Base-by-base conservation (phyloP, 2,888 invertebrate genomes). In the Ormyrus labotus region DNA sequence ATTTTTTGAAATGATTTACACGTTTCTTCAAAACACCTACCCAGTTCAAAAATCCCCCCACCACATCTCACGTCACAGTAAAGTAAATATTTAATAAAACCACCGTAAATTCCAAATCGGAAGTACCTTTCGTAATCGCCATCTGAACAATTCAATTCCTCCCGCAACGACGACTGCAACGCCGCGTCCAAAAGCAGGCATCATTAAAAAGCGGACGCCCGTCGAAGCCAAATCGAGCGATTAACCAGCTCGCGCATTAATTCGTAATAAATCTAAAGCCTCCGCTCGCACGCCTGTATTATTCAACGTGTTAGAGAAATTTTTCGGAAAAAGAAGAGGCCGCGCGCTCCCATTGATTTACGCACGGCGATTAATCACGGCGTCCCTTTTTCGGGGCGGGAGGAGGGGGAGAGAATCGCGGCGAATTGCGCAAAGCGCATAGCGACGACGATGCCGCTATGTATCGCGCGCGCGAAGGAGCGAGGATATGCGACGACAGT, bases 291-390 rank as follows among this genome's bases (percentile, higher is more conserved):
- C 9, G 45, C 58, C 57, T 67, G 48, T 50, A 63, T 78, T 73
- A 73, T 73, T 63, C 53, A 68, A 55, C 68, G 68, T 63, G 7
- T 63, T 34, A 34, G 34, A 63, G 61, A 78, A 78, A 78, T 72
- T 61, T 70, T 10, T 57, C 34, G 34, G 34, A 0, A 34, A 34
- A 34, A 34, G 34, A 34, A 34, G 34, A 34, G 3, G 34, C 2
- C 53, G 60, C 48, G 9, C n/a, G 55, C 19, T 67, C 9, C 10
- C 19, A n/a, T 50, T 67, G 57, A 65, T 67, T 65, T 67, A 60
- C 34, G 8, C 19, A 34, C 34, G 45, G 45, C 69, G 63, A 73
- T 73, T 13, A 63, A 69, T 79, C 50, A 79, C 53, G 48, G 58
- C 71, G 7, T 45, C 53, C 63, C 45, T 47, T 34, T 60, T 9